Evolutionary conservation across 2,888 invertebrate species (phyloP), one percentile per base, ranked within the genome.

Genomic region (Saturnia pavonia): DNA sequence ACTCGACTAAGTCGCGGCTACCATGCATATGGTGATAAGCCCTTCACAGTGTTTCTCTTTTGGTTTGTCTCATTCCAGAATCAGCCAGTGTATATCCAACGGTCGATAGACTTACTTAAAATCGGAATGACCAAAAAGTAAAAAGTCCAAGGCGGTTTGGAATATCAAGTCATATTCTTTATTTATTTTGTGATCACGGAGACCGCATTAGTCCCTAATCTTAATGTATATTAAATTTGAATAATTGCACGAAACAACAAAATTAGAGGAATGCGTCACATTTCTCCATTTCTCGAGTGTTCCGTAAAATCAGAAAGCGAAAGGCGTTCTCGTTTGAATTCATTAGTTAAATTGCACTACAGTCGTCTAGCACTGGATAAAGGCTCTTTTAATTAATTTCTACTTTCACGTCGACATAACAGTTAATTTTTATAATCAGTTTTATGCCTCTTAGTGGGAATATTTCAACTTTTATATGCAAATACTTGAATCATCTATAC

Each of bases 371-470:
- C 42, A 25, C 57, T 45, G 74, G 72, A 69, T 76, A 70, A 69
- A 72, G 51, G 70, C 73, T 70, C 73, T 65, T 74, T 72, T 76
- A 80, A 79, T 78, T 79, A 75, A 75, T 73, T 74, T 73, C 76
- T 70, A 40, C 66, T 66, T 57, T 57, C 22, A 67, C 43, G 70
- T 70, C 65, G 51, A 54, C 45, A 66, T 70, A 51, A 54, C 70
- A 42, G 51, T 70, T 57, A 57, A 57, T 57, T 57, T 57, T 57
- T 57, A 57, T 57, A 25, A 57, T 57, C 9, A 57, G 25, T 57
- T 57, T n/a, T 25, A 57, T 57, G 57, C 22, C 1, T 25, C 12
- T 57, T 25, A 2, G 57, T 9, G 14, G 14, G 25, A 25, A 57
- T 25, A 57, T 25, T 25, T 57, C 8, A 57, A 25, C 22, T 25